Evolutionary conservation across 1,140 invertebrate genomes (phyloP).

Genomic region (Leptoteleia sp.): DNA sequence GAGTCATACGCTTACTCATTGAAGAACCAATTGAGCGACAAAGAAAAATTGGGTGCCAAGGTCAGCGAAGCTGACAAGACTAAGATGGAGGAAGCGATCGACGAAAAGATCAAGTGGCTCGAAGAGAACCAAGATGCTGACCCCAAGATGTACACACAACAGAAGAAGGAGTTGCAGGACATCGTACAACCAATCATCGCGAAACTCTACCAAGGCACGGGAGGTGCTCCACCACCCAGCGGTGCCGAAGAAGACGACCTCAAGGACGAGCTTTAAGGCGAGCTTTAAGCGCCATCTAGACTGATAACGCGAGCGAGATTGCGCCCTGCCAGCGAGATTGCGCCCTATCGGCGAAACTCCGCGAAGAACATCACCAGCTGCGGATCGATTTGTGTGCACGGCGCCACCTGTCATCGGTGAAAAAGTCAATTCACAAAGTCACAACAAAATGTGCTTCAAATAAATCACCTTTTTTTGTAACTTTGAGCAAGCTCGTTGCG

Average conservation of each 20-base stretch:
- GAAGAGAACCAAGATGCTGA: slow-evolving; percentile 98
- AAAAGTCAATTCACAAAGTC: too few species aligned
- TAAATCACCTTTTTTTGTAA: too few species aligned
- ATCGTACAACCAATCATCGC: slow-evolving; percentile 98
- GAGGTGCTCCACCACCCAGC: slow-evolving; percentile 85
- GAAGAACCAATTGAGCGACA: slow-evolving; percentile 98
- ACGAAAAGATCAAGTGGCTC: slow-evolving; percentile 97
- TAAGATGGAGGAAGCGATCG: slow-evolving; percentile 97
- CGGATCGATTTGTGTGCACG: too few species aligned
- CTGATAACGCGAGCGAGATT: slow-evolving; percentile 58
- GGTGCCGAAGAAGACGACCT: slow-evolving; percentile 87
- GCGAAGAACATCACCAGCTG: slow-evolving; percentile 11
- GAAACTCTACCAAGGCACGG: slow-evolving; percentile 95
- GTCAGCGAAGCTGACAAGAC: slow-evolving; percentile 93
- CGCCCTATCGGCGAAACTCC: too few species aligned
- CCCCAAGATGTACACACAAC: slow-evolving; percentile 95
- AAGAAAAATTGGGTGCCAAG: slow-evolving; percentile 98
- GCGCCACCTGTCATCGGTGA: background rate
- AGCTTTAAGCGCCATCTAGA: slow-evolving; percentile 64
- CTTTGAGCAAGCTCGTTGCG: too few species aligned
- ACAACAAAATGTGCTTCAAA: too few species aligned
- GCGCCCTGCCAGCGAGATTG: slow-evolving; percentile 7
- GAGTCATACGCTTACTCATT: slow-evolving; percentile 99
- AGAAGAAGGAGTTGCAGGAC: slow-evolving; percentile 98
- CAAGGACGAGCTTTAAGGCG: slow-evolving; percentile 91